A percentile compares a stretch with the other conserved stretches of the same genome.
Conservation (phyloP, 2,797 vertebrate species). For the Fringilla coelebs region DNA sequence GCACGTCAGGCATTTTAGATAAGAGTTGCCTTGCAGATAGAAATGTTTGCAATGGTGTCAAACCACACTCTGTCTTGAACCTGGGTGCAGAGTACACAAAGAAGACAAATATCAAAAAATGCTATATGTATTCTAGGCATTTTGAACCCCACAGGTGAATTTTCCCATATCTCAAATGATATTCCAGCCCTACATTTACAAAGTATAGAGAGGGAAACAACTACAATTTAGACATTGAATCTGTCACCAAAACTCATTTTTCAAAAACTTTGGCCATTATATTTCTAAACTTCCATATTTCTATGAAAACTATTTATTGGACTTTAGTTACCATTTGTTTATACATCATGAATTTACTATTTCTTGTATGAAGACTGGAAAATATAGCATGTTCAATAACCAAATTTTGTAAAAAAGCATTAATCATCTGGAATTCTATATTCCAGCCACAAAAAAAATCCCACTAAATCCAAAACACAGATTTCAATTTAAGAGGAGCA, state of each 20-base stretch:
- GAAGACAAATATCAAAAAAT: neutral
- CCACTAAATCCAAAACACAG: neutral
- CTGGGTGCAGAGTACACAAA: neutral
- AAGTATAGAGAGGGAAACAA: neutral
- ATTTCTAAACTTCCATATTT: neutral
- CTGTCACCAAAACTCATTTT: neutral
- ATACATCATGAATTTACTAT: neutral
- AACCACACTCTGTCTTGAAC: neutral
- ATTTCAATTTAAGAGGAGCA: neutral
- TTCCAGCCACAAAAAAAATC: neutral
- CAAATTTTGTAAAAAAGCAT: fast-evolving
- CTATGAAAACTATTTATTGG: neutral
- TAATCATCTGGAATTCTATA: neutral
- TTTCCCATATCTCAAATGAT: neutral
- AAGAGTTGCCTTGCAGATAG: neutral
- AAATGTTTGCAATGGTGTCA: neutral
- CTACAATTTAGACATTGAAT: neutral
- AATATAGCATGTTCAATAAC: neutral
- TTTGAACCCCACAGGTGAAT: neutral
- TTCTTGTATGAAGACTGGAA: neutral
- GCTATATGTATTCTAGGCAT: neutral
- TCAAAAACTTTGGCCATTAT: neutral
- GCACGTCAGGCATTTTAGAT: conserved; percentile 10
- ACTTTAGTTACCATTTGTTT: neutral
- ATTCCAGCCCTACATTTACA: neutral